A percentile compares a stretch with the other conserved stretches of the same genome.
Conservation (phyloP, 2,888 invertebrate species). For the Mesorhabditis spiculigera region DNA sequence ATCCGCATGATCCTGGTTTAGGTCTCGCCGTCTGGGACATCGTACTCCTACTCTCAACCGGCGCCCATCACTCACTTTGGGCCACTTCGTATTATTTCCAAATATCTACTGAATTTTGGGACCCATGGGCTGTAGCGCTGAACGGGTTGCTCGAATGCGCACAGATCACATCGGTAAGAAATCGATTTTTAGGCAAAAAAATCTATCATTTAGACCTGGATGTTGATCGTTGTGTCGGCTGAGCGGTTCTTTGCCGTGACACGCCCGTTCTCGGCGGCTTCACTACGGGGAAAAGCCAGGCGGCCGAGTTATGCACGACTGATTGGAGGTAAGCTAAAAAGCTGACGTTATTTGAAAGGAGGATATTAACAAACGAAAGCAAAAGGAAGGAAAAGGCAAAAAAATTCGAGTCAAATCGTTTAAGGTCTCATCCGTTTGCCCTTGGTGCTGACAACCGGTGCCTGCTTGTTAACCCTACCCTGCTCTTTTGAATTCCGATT, state of each 20-base stretch:
- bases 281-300: slow-evolving; percentile 21
- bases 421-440: slow-evolving; percentile 36
- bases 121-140: slow-evolving; percentile 22
- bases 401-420: background rate
- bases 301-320: slow-evolving; percentile 27
- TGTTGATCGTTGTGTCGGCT: slow-evolving; percentile 43
- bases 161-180: slow-evolving; percentile 39
- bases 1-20: slow-evolving; percentile 3
- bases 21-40: slow-evolving; percentile 33
- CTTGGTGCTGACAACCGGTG: slow-evolving; percentile 32
- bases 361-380: background rate
- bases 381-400: no score
- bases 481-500: slow-evolving; percentile 38
- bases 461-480: slow-evolving; percentile 39
- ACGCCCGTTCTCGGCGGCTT: slow-evolving; percentile 31
- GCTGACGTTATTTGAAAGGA: background rate
- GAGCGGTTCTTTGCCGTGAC: slow-evolving; percentile 45
- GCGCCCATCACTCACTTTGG: slow-evolving; percentile 43
- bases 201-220: slow-evolving; percentile 40
- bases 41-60: slow-evolving; percentile 34
- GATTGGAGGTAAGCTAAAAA: slow-evolving; percentile 20
- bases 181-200: background rate
- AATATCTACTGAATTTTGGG: slow-evolving; percentile 26
- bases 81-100: slow-evolving; percentile 28
- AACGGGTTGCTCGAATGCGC: slow-evolving; percentile 41